These are phyloP conservation scores for Aphrophora alni DNA, from an alignment of 2,888 invertebrate genomes.

Conservation along the genomic window DNA sequence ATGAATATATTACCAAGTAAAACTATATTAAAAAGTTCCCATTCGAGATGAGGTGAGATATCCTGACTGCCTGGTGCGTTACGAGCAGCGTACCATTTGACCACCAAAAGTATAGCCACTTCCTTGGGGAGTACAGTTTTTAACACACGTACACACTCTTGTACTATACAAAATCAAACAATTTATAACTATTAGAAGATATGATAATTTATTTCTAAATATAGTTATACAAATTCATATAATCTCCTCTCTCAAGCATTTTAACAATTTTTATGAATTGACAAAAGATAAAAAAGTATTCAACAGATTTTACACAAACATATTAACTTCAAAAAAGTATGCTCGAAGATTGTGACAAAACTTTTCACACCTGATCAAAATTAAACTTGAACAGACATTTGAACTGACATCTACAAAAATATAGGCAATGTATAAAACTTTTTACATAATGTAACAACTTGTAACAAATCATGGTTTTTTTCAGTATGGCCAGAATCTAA, in stretches of 20 bases:
- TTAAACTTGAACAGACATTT: too few species aligned
- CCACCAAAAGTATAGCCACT: conserved; percentile 74
- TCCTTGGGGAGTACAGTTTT: conserved; percentile 77
- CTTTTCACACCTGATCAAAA: too few species aligned
- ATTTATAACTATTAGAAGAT: background rate
- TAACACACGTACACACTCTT: conserved; percentile 73
- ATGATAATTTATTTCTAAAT: too few species aligned
- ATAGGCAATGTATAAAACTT: too few species aligned
- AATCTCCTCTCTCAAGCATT: background rate
- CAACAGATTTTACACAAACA: too few species aligned
- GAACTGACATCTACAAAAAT: too few species aligned
- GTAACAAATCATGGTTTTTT: too few species aligned
- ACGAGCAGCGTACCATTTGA: conserved; percentile 86
- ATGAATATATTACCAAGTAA: conserved; percentile 64
- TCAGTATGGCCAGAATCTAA: too few species aligned
- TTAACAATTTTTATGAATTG: background rate
- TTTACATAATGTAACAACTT: too few species aligned
- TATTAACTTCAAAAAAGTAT: too few species aligned
- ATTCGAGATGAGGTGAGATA: conserved; percentile 77
- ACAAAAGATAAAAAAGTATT: too few species aligned
- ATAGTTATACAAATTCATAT: background rate
- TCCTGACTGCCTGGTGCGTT: conserved; percentile 88
- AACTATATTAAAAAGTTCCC: conserved; percentile 74
- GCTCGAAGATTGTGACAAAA: too few species aligned
- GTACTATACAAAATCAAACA: conserved; percentile 58